Percentiles rank a stretch among this genome's conserved stretches.
phyloP scores from a whole-genome alignment of 1,140 invertebrate species.

The Psilanteris sp. region DNA sequence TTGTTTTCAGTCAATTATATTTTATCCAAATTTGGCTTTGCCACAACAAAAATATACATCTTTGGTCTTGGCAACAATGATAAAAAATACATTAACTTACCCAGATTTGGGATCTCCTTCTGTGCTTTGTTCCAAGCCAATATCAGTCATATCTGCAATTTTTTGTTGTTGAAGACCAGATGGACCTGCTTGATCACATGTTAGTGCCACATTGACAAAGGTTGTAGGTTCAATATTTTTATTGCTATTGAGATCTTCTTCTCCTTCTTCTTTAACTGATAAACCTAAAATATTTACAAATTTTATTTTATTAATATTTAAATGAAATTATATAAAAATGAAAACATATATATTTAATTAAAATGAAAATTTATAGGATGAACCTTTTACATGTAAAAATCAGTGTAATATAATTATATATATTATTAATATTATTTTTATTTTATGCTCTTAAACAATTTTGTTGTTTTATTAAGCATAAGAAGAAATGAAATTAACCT shows the following conservation, averaged over 20 bases:
- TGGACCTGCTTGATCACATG: conserved; percentile 81
- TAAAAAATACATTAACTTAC: conserved; percentile 79
- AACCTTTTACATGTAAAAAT: no score
- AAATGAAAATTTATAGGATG: no score
- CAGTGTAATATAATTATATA: no score
- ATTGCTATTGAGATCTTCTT: conserved; percentile 72
- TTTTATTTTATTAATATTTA: not conserved
- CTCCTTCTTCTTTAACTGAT: conserved; percentile 77
- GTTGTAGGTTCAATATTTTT: conserved; percentile 76
- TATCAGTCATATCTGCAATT: conserved; percentile 73
- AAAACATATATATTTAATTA: no score
- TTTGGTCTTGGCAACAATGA: conserved; percentile 70
- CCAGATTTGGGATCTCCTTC: conserved; percentile 80
- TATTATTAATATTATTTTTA: no score
- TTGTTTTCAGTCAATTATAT: not conserved
- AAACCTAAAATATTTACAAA: conserved; percentile 65
- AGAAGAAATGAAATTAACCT: conserved; percentile 58
- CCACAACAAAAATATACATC: conserved; percentile 74
- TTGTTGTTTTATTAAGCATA: no score
- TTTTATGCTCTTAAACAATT: no score
- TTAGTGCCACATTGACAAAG: conserved; percentile 79
- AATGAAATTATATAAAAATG: no score
- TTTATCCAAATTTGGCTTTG: conserved; percentile 23
- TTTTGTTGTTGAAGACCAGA: conserved; percentile 80
- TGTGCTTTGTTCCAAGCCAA: conserved; percentile 68